Percentiles rank a stretch among this genome's conserved stretches.
phyloP scores from a whole-genome alignment of 2,888 invertebrate species.

The Drosophila affinis region DNA sequence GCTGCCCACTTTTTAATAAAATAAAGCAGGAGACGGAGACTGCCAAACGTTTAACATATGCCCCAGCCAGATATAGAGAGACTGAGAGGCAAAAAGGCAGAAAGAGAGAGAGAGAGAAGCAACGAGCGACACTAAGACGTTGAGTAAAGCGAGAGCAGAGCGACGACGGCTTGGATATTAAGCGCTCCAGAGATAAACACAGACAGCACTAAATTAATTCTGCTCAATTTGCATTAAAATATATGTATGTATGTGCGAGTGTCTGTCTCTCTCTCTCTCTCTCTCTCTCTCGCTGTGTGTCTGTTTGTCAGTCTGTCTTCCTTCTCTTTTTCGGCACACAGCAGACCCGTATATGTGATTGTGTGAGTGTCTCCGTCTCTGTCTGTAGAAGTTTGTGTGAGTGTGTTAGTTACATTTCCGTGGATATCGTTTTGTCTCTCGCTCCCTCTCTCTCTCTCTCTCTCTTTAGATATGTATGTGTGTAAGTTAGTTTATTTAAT shows the following conservation, averaged over 20 bases:
- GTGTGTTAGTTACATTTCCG: conserved; percentile 70
- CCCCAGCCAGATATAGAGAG: conserved; percentile 40
- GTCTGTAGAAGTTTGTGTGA: conserved; percentile 15
- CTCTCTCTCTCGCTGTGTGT: conserved; percentile 9
- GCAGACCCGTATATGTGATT: conserved; percentile 1
- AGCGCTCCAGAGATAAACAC: conserved; percentile 76
- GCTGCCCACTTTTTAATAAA: conserved; percentile 52
- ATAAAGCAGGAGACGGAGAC: conserved; percentile 54
- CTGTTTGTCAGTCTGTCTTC: background rate
- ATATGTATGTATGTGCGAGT: conserved; percentile 60
- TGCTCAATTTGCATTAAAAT: conserved; percentile 80
- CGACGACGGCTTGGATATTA: conserved; percentile 59
- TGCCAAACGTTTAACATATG: conserved; percentile 75
- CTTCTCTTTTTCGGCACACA: conserved; percentile 1
- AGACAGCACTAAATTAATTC: conserved; percentile 79
- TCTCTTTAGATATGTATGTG: conserved; percentile 3
- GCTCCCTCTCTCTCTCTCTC: conserved; percentile 19
- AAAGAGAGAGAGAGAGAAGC: conserved; percentile 16
- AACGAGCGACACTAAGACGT: conserved; percentile 37
- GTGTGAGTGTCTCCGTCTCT: conserved; percentile 11
- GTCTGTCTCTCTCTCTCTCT: conserved; percentile 15
- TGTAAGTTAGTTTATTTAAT: conserved; percentile 69
- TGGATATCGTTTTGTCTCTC: conserved; percentile 30
- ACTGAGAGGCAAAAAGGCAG: background rate
- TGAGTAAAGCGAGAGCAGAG: conserved; percentile 12